Base-by-base conservation (phyloP, 1,140 invertebrate species). In the Macrosteles quadrilineatus region DNA sequence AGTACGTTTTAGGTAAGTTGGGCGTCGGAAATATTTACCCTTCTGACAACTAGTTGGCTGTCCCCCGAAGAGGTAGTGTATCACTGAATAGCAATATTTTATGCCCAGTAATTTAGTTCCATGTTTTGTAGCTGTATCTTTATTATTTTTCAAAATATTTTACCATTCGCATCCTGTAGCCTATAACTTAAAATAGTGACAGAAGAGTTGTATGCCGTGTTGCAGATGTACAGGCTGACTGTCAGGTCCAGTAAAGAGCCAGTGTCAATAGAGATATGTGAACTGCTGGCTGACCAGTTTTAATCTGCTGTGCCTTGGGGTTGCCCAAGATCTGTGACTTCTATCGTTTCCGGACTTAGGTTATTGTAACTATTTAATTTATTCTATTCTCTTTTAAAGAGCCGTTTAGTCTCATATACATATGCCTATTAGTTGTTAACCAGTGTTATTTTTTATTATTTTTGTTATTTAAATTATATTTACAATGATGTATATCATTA, bases 141-240 rank as follows among this genome's bases (percentile, higher is more conserved):
- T n/a, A n/a, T n/a, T n/a, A n/a, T n/a, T n/a, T n/a, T n/a, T n/a
- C n/a, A n/a, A n/a, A n/a, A n/a, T n/a, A n/a, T n/a, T n/a, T n/a
- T n/a, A n/a, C n/a, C n/a, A n/a, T n/a, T n/a, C n/a, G n/a, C n/a
- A n/a, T n/a, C n/a, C n/a, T n/a, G n/a, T n/a, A n/a, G n/a, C n/a
- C n/a, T n/a, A n/a, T n/a, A n/a, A n/a, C n/a, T n/a, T n/a, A n/a
- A n/a, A n/a, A n/a, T n/a, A n/a, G n/a, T n/a, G n/a, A n/a, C n/a
- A n/a, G n/a, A n/a, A n/a, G n/a, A n/a, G n/a, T n/a, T n/a, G n/a
- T n/a, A 19, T 50, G 40, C 40, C n/a, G n/a, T 77, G 77, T 83
- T 86, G 19, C 83, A 98, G 95, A 98, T 98, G 96, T 99, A 95
- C 85, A 92, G 97, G 78, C 84, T 99, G 75, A 99, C 97, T 62